Conservation (phyloP, 2,797 vertebrate genomes). For the Tangara arthus region DNA sequence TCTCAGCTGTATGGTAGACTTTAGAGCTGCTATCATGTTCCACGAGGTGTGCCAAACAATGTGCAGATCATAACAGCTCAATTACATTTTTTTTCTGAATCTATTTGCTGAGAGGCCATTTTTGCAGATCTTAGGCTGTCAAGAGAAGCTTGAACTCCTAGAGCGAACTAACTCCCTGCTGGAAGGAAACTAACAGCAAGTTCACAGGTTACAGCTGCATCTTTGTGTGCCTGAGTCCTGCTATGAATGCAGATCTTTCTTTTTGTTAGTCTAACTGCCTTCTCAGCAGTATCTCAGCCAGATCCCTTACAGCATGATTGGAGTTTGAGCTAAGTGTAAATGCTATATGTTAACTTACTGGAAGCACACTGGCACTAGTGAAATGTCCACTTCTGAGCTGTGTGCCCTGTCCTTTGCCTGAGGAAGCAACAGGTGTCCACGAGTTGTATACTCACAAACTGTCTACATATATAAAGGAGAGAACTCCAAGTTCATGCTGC, state of each 20-base stretch:
- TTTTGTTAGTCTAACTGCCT: conserved; percentile 11
- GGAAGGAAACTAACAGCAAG: not conserved
- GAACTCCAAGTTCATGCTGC: not conserved
- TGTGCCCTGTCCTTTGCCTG: not conserved
- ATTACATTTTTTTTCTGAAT: not conserved
- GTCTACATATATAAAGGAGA: not conserved
- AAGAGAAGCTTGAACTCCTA: not conserved
- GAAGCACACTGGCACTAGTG: not conserved
- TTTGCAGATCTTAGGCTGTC: not conserved
- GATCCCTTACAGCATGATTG: not conserved
- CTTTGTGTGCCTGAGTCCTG: not conserved
- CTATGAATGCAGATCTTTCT: not conserved
- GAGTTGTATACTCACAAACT: not conserved
- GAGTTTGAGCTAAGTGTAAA: not conserved
- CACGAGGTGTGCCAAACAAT: not conserved
- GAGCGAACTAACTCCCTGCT: not conserved
- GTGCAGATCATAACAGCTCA: not conserved
- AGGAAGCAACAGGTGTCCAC: not conserved
- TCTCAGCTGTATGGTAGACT: not conserved
- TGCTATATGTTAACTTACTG: not conserved
- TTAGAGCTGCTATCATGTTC: not conserved
- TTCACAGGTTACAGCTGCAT: conserved; percentile 27
- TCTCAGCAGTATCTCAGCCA: conserved; percentile 22
- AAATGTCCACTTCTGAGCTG: not conserved
- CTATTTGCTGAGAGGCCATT: not conserved